Percentiles rank a stretch among this genome's conserved stretches.
These are phyloP conservation scores for Myiozetetes cayanensis DNA, from an alignment of 2,113 vertebrate species.

Conservation along the genomic window DNA sequence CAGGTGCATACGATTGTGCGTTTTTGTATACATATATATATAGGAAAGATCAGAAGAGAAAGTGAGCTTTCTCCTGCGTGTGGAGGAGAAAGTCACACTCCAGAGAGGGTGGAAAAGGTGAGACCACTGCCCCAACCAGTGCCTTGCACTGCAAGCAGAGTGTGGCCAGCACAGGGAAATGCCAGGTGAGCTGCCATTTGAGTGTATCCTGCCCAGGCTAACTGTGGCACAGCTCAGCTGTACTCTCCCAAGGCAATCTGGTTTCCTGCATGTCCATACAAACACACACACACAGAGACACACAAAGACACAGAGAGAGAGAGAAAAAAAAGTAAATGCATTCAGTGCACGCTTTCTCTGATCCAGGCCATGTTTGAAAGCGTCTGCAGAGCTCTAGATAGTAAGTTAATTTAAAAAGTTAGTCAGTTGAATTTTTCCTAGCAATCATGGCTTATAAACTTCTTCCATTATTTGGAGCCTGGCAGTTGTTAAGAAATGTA, in stretches of 20 bases:
- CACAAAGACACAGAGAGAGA: not conserved
- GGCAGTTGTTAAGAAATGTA: not conserved
- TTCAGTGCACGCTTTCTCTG: not conserved
- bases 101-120: not conserved
- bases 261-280: accelerated
- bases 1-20: not conserved
- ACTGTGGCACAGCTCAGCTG: not conserved
- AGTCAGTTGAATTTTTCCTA: not conserved
- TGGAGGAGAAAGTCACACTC: not conserved
- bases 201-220: not conserved
- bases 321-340: not conserved
- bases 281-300: not conserved
- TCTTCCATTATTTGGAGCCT: not conserved
- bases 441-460: not conserved
- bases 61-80: not conserved
- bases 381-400: not conserved
- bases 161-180: accelerated
- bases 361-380: not conserved
- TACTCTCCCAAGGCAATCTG: accelerated
- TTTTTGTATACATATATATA: not conserved
- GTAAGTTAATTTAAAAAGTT: not conserved
- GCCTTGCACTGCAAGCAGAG: not conserved
- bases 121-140: not conserved
- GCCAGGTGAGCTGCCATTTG: not conserved
- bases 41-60: not conserved